phyloP scores from a whole-genome alignment of 2,113 vertebrate species.

The Rhinoderma darwinii region DNA sequence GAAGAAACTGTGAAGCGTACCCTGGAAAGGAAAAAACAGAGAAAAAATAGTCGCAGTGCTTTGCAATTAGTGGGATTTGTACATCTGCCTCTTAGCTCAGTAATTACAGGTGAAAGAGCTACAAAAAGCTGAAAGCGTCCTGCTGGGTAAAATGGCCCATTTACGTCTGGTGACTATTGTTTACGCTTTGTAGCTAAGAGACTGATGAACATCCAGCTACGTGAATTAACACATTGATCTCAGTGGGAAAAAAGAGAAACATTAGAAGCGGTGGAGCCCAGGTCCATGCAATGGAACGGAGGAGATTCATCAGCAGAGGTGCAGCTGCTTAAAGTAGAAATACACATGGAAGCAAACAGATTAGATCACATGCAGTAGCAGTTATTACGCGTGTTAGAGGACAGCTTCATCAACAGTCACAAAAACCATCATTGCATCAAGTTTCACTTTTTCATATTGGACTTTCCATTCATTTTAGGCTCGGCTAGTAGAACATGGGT shows the following conservation, averaged over 20 bases:
- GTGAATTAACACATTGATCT: slow-evolving; percentile 22
- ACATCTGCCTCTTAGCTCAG: slow-evolving; percentile 7
- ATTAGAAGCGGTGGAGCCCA: slow-evolving; percentile 31
- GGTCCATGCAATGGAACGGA: neutral
- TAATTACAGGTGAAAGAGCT: neutral
- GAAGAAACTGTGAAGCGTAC: neutral
- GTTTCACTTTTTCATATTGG: neutral
- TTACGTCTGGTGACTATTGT: neutral
- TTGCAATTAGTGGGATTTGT: neutral
- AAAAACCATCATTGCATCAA: neutral
- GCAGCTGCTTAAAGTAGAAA: slow-evolving; percentile 1
- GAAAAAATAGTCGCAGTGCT: neutral
- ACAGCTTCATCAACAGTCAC: neutral
- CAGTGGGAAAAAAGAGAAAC: slow-evolving; percentile 1
- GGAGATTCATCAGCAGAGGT: neutral
- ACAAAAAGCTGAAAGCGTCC: neutral
- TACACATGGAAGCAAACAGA: slow-evolving; percentile 17
- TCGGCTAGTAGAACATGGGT: neutral
- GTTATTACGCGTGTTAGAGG: neutral
- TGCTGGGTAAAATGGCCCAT: neutral
- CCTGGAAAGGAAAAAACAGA: neutral
- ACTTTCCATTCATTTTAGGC: neutral
- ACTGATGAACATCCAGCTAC: neutral
- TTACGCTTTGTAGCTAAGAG: neutral
- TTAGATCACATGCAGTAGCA: slow-evolving; percentile 9